Base-by-base conservation (phyloP, 1,140 invertebrate species). In the Camponotus pennsylvanicus region DNA sequence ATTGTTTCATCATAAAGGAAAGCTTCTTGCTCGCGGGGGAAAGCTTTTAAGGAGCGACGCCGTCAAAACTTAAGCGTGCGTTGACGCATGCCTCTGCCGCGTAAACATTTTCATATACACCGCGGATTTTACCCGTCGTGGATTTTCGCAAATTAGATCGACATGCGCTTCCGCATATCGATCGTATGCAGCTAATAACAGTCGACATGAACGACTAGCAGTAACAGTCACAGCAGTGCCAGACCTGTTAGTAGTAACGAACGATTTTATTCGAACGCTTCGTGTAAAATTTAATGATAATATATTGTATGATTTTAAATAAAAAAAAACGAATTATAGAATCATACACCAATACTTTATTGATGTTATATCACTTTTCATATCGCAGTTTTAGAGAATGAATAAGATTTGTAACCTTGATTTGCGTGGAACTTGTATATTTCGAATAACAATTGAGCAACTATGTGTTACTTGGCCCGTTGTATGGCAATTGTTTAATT, bases 1-100 rank as follows among this genome's bases (percentile, higher is more conserved):
- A 92, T 92, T 92, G 91, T 92, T 92, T 88, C 91, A 82, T 92
- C 88, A 91, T 88, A 92, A 88, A 87, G 79, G 85, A 67, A 86
- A 88, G 84, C 79, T 86, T 78, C 70, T 83, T 87, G 80, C 85
- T 66, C 61, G 64, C 42, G 75, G 70, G 66, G 61, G 77, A 86
- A 88, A 88, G 89, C 80, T 90, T 88, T 91, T 85, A 82, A 76
- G 87, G 55, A 86, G 69, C 83, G 55, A 52, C 52, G 52, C 42
- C 55, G 69, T 55, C 63, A 49, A 73, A 82, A 83, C 80, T 88
- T 70, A 55, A 82, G 55, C 63, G 34, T 52, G 11, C 32, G 61
- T 52, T 52, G 42, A 52, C 76, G 71, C 11, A 52, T 27, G 8
- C 45, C 40, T 32, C 67, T 42, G 42, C 37, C 37, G 52, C 27